Evolutionary conservation across 2,888 invertebrate genomes (phyloP).

Genomic region (Orchesella flavescens): DNA sequence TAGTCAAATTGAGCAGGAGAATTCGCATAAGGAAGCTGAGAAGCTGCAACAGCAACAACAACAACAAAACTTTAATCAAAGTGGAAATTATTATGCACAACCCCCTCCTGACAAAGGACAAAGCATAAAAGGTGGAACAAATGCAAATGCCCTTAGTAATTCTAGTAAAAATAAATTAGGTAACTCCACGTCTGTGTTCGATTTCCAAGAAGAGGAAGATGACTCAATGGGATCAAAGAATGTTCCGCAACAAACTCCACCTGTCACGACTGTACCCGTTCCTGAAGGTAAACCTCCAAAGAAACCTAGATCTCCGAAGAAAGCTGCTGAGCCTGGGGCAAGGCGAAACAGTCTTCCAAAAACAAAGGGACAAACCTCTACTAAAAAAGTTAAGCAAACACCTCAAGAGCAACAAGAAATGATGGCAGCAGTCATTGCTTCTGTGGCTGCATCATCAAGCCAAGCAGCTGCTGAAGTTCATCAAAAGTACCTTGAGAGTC

Average conservation of each 20-base stretch:
- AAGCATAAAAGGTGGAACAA: slow-evolving; percentile 47
- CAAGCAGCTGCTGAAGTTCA: slow-evolving; percentile 41
- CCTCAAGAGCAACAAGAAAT: slow-evolving; percentile 54
- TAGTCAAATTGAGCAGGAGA: slow-evolving; percentile 71
- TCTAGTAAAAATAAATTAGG: slow-evolving; percentile 59
- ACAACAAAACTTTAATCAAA: slow-evolving; percentile 54
- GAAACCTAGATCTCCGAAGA: slow-evolving; percentile 66
- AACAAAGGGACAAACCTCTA: slow-evolving; percentile 16
- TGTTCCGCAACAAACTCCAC: slow-evolving; percentile 30
- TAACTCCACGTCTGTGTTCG: slow-evolving; percentile 79
- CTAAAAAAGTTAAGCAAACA: slow-evolving; percentile 45
- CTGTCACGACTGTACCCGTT: slow-evolving; percentile 8
- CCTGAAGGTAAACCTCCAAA: slow-evolving; percentile 51
- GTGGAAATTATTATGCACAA: slow-evolving; percentile 62
- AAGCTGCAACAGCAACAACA: slow-evolving; percentile 62
- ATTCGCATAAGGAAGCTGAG: slow-evolving; percentile 67
- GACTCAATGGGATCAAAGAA: slow-evolving; percentile 75
- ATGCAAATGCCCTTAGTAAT: slow-evolving; percentile 43
- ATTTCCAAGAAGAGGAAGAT: slow-evolving; percentile 80
- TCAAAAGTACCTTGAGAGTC: slow-evolving; percentile 57
- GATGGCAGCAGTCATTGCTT: slow-evolving; percentile 54
- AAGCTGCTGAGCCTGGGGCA: slow-evolving; percentile 56
- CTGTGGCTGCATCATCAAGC: slow-evolving; percentile 46
- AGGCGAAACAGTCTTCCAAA: slow-evolving; percentile 61
- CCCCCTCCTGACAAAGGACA: slow-evolving; percentile 26